Conservation (phyloP, 2,888 invertebrate species). For the Drosophila kokeensis region DNA sequence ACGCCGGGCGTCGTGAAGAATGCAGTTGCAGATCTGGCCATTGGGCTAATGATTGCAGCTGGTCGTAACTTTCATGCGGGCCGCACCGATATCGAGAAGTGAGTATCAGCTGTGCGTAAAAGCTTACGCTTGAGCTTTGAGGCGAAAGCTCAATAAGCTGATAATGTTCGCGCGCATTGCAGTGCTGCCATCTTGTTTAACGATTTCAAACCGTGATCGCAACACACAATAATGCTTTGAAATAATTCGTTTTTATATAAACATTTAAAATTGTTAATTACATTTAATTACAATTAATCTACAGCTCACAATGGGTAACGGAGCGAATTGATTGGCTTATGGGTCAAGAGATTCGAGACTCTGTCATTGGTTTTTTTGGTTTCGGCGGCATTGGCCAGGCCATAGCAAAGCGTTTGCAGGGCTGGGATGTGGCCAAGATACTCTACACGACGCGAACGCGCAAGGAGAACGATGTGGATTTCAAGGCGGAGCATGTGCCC, state of each 20-base stretch:
- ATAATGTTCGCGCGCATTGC: not conserved
- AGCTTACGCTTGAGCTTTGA: constrained; percentile 38
- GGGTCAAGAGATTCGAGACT: constrained; percentile 91
- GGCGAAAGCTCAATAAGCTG: constrained; percentile 29
- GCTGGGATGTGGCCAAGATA: constrained; percentile 90
- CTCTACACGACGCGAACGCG: constrained; percentile 90
- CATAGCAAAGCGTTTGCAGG: constrained; percentile 90
- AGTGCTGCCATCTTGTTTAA: constrained; percentile 38
- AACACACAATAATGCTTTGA: too few species aligned
- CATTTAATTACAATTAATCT: too few species aligned
- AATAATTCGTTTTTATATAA: not conserved
- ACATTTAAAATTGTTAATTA: not conserved
- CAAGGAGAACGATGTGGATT: constrained; percentile 87
- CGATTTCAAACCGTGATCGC: constrained; percentile 16
- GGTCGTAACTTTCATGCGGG: constrained; percentile 92
- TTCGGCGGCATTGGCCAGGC: constrained; percentile 93
- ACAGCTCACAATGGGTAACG: constrained; percentile 88
- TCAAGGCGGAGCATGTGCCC: constrained; percentile 89
- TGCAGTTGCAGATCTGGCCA: constrained; percentile 93
- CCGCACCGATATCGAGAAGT: constrained; percentile 87
- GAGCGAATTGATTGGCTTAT: constrained; percentile 91
- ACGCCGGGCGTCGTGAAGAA: constrained; percentile 91
- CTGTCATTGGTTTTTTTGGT: constrained; percentile 94
- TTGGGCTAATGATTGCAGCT: constrained; percentile 91
- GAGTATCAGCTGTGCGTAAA: constrained; percentile 52